Evolutionary conservation across 1,140 invertebrate species (phyloP), one percentile per base, ranked within the genome.

Genomic region (Leguminivora glycinivorella): DNA sequence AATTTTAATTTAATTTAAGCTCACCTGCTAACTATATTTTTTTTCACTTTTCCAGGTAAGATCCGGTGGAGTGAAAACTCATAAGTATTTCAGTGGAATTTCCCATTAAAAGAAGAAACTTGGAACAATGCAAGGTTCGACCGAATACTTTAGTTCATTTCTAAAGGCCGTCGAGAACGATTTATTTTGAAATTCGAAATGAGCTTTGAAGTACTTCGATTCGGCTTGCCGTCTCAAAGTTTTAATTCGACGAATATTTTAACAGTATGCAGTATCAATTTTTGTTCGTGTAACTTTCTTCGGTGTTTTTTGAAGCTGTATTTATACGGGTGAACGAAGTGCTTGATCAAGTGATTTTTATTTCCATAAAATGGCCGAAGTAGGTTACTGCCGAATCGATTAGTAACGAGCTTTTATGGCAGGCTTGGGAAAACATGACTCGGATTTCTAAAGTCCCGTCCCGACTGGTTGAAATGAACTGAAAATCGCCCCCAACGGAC

Each of bases 11-110:
- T 43, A 14, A 43, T 5, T 47, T 6, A 52, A 6, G 17, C 19
- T 22, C n/a, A 52, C 4, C 19, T 9, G 7, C n/a, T 22, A 52
- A 52, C 7, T 9, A 52, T 22, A 52, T 0, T 69, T 69, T 69
- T 69, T 71, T 74, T 70, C 77, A 70, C 78, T 73, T 79, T 83
- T 70, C 7, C 80, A 82, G 80, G 82, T 82, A 83, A 80, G 82
- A 77, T 70, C 25, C 60, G 19, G 4, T 14, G 63, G 56, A 70
- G 72, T 29, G 58, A 63, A 76, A 77, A 56, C 72, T 72, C 17
- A 60, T 69, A 76, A 77, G 75, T 73, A 75, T 76, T 71, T 47
- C 58, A 63, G 26, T 10, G 66, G 67, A 69, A 60, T 75, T 75
- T 82, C 77, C 77, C 81, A 83, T 81, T 83, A 81, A 77, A 76